A percentile compares a stretch with the other conserved stretches of the same genome.
Conservation (phyloP, 2,113 vertebrate species). For the Eira barbara region DNA sequence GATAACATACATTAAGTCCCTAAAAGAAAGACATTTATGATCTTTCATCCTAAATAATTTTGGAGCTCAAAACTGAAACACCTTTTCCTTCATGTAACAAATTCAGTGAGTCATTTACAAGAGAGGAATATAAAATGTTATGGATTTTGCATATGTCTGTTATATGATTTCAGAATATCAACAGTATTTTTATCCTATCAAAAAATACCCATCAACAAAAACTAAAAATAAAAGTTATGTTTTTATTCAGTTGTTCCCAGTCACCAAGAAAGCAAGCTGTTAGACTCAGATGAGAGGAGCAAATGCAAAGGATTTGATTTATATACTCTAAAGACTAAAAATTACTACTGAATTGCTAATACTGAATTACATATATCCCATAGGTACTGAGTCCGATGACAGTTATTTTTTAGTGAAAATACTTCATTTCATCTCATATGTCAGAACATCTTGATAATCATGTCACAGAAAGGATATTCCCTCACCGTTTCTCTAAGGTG, state of each 20-base stretch:
- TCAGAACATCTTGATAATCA: not conserved
- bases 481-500: not conserved
- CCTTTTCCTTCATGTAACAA: not conserved
- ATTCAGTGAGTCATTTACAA: not conserved
- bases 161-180: not conserved
- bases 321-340: not conserved
- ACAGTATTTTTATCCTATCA: not conserved
- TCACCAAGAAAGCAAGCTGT: not conserved
- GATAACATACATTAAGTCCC: not conserved
- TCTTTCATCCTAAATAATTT: not conserved
- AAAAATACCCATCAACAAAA: not conserved
- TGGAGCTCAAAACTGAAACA: not conserved
- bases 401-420: conserved; percentile 39
- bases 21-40: not conserved
- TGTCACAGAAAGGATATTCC: not conserved
- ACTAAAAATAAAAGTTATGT: not conserved
- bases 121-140: not conserved
- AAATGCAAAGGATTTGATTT: conserved; percentile 9
- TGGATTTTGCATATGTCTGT: not conserved
- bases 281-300: not conserved
- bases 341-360: not conserved
- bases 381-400: not conserved
- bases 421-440: conserved; percentile 36
- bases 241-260: not conserved
- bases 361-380: conserved; percentile 20